A percentile compares a stretch with the other conserved stretches of the same genome.
phyloP scores from a whole-genome alignment of 2,888 invertebrate genomes.

The Troglohyphantes excavatus region DNA sequence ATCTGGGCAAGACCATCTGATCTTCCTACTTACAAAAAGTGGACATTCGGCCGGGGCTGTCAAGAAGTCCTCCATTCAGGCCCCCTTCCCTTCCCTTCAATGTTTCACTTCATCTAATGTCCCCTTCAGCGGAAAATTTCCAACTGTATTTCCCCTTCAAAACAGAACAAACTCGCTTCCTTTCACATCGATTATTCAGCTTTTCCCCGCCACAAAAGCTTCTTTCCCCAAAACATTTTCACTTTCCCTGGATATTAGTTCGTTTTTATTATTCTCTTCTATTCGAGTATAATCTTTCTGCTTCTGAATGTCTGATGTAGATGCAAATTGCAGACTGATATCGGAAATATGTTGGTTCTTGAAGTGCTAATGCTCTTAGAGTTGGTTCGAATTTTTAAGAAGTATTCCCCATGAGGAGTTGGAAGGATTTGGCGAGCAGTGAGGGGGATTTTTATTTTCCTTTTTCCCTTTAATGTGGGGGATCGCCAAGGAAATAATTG shows the following conservation, averaged over 20 bases:
- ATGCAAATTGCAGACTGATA: neutral
- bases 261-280: neutral
- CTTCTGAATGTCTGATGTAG: neutral
- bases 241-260: neutral
- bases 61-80: neutral
- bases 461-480: neutral
- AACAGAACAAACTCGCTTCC: too few relatives aligned
- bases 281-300: neutral
- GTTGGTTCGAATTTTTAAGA: neutral
- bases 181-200: neutral
- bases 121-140: neutral
- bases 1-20: too few relatives aligned
- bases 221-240: neutral
- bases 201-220: neutral
- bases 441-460: neutral
- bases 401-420: neutral
- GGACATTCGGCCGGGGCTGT: neutral
- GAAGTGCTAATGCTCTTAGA: constrained; percentile 22
- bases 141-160: neutral
- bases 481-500: neutral
- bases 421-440: neutral
- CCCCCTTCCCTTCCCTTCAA: neutral
- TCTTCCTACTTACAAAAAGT: neutral
- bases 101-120: neutral
- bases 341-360: neutral